phyloP scores from a whole-genome alignment of 2,797 vertebrate species.

The Champsocephalus gunnari region DNA sequence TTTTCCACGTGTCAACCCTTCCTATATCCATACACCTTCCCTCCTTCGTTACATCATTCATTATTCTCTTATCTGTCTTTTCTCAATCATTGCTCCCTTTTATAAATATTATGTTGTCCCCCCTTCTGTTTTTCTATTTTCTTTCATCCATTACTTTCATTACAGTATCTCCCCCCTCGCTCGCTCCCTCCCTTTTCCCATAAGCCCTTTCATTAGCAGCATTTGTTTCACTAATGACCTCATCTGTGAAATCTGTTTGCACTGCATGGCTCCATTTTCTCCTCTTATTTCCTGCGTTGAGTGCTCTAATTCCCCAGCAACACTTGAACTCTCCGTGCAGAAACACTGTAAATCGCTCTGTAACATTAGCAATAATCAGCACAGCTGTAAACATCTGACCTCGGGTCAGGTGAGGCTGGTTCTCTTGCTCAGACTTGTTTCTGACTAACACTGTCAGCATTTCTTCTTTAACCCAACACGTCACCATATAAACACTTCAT shows the following conservation, averaged over 20 bases:
- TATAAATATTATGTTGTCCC: neutral
- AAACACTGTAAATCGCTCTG: no score
- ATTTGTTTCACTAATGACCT: conserved; percentile 56
- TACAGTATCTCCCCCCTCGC: neutral
- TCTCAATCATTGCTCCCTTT: neutral
- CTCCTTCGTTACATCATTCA: neutral
- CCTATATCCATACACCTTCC: neutral
- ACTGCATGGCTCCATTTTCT: conserved; percentile 17
- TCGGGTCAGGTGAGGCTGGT: neutral
- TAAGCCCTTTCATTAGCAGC: conserved; percentile 44
- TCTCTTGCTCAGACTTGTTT: neutral
- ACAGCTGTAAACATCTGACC: conserved; percentile 44
- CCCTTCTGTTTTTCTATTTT: neutral
- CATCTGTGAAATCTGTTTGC: conserved; percentile 48
- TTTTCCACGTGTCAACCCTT: no score
- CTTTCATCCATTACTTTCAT: neutral
- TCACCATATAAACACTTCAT: conserved; percentile 22
- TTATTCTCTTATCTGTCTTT: neutral
- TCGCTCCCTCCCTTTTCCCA: neutral
- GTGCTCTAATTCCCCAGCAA: conserved; percentile 31
- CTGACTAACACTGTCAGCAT: neutral
- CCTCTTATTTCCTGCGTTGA: conserved; percentile 31
- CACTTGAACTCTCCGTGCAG: no score
- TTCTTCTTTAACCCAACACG: neutral
- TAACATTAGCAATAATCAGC: neutral